Percentiles rank a stretch among this genome's conserved stretches.
Evolutionary conservation across 2,888 invertebrate genomes (phyloP).

Genomic region (Taenaris catops): DNA sequence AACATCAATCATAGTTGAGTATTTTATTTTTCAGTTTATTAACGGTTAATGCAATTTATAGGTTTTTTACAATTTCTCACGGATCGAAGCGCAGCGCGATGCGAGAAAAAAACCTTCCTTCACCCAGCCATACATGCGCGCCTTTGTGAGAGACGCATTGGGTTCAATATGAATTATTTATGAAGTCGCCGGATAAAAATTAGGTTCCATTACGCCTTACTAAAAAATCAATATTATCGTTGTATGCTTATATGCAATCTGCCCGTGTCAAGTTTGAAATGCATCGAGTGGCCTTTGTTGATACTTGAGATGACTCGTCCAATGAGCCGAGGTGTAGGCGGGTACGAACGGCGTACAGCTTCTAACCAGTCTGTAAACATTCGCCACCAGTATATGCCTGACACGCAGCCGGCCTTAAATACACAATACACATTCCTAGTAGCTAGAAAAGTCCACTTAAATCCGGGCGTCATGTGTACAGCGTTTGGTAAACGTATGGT

Average conservation of each 20-base stretch:
- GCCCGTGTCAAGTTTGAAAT: conserved; percentile 30
- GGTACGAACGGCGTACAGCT: conserved; percentile 40
- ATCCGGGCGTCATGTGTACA: conserved; percentile 45
- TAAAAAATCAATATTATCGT: conserved; percentile 33
- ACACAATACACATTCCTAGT: conserved; percentile 46
- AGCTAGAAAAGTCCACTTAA: conserved; percentile 44
- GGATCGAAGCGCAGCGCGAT: conserved; percentile 36
- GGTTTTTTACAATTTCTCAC: too few species aligned
- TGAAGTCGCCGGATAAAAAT: conserved; percentile 10
- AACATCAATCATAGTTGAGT: too few species aligned
- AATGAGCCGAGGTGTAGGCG: conserved; percentile 49
- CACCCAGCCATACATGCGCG: conserved; percentile 37
- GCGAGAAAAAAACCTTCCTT: conserved; percentile 43
- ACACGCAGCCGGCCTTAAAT: conserved; percentile 40
- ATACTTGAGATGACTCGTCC: conserved; percentile 47
- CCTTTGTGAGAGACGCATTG: conserved; percentile 12
- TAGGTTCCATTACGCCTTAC: conserved; percentile 11
- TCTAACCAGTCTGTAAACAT: conserved; percentile 73
- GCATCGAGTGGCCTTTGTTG: conserved; percentile 55
- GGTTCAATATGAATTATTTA: conserved; percentile 18
- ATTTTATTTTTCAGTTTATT: too few species aligned
- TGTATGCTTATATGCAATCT: conserved; percentile 42
- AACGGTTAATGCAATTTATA: too few species aligned
- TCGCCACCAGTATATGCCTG: conserved; percentile 41
- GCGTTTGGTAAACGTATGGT: conserved; percentile 33